Conservation (phyloP, 2,113 vertebrate genomes). For the Channa maculata region DNA sequence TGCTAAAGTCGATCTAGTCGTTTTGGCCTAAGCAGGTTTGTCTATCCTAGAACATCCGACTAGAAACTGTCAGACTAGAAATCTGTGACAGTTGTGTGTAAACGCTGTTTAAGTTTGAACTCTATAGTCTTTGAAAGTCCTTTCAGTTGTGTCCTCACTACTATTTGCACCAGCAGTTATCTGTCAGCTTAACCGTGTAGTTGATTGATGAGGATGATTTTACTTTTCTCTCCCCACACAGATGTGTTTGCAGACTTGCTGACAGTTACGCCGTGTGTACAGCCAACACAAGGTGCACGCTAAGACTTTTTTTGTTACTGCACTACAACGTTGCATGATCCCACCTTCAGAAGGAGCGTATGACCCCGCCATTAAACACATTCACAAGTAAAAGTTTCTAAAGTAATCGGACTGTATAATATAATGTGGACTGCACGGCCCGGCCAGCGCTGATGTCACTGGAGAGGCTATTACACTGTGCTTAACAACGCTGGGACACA, state of each 20-base stretch:
- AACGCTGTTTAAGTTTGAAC: too few species aligned
- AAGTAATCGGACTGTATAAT: conserved; percentile 56
- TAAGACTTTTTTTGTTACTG: conserved; percentile 31
- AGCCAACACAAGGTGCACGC: conserved; percentile 17
- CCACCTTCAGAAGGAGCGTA: conserved; percentile 23
- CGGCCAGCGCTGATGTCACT: conserved; percentile 17
- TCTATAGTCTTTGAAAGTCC: too few species aligned
- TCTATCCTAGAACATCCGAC: too few species aligned
- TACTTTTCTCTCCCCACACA: not conserved
- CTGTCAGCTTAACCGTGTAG: too few species aligned
- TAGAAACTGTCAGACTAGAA: too few species aligned
- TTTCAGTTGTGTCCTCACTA: too few species aligned
- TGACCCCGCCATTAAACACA: conserved; percentile 38
- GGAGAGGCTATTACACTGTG: conserved; percentile 44
- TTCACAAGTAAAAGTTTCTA: conserved; percentile 26
- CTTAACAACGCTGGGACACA: conserved; percentile 41
- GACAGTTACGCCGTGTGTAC: not conserved
- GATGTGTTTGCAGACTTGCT: conserved; percentile 12
- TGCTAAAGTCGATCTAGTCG: too few species aligned
- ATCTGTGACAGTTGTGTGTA: too few species aligned
- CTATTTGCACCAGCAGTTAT: too few species aligned
- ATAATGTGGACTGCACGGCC: conserved; percentile 47
- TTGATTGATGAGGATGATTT: too few species aligned
- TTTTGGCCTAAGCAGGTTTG: too few species aligned
- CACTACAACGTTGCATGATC: conserved; percentile 37